Percentiles rank a stretch among this genome's conserved stretches.
Evolutionary conservation across 2,113 vertebrate genomes (phyloP).

Genomic region (Dromas ardeola): DNA sequence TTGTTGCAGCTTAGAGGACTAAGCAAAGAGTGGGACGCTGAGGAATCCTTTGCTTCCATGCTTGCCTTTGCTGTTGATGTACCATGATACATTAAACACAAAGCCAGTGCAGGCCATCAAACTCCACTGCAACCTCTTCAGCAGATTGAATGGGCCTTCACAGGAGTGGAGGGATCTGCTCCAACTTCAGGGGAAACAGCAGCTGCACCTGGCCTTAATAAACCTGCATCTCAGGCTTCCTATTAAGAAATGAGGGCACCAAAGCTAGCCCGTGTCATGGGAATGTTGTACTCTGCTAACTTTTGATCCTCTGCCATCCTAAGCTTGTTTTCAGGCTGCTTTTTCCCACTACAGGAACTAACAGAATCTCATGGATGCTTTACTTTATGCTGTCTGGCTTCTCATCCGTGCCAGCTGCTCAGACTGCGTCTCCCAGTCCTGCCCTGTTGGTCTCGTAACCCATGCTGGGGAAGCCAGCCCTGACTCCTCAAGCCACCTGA

Average conservation of each 20-base stretch:
- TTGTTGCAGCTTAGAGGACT: background rate
- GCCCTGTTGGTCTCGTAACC: background rate
- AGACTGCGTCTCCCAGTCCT: background rate
- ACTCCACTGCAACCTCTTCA: background rate
- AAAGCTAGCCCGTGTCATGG: background rate
- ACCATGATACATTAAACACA: background rate
- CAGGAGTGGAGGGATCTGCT: background rate
- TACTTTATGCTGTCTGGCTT: background rate
- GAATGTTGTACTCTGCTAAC: background rate
- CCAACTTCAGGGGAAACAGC: background rate
- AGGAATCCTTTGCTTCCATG: background rate
- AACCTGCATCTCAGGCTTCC: background rate
- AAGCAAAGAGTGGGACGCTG: background rate
- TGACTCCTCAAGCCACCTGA: background rate
- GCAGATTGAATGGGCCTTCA: background rate
- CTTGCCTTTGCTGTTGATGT: background rate
- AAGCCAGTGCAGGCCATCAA: background rate
- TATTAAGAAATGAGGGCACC: background rate
- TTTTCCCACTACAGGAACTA: background rate
- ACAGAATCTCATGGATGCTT: background rate
- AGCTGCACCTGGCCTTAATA: background rate
- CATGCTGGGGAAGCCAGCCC: background rate
- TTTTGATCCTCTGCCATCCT: background rate
- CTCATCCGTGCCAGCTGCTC: background rate
- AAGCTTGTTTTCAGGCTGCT: background rate